Evolutionary conservation across 2,113 vertebrate species (phyloP).

Genomic region (Corydoras sp.): DNA sequence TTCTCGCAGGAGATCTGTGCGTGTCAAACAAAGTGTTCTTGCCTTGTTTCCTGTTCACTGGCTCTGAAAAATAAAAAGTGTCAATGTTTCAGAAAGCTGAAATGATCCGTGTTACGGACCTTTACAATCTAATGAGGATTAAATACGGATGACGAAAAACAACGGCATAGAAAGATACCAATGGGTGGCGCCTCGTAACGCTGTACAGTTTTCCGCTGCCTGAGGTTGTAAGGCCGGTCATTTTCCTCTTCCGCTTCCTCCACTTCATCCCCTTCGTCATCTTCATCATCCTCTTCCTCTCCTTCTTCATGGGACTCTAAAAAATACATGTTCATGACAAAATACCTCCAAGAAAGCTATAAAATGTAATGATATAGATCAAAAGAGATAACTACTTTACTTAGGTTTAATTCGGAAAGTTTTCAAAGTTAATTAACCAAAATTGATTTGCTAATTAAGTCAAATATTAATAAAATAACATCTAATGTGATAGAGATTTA

Average conservation of each 20-base stretch:
- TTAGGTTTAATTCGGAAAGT: too few species aligned
- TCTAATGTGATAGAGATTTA: too few species aligned
- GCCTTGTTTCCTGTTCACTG: conserved; percentile 93
- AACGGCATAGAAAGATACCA: conserved; percentile 60
- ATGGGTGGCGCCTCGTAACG: conserved; percentile 96
- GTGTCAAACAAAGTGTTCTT: conserved; percentile 93
- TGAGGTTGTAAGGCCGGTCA: conserved; percentile 89
- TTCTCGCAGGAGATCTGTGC: conserved; percentile 94
- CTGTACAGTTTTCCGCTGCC: conserved; percentile 96
- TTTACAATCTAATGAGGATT: too few species aligned
- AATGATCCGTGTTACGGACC: too few species aligned
- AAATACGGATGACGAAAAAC: not conserved
- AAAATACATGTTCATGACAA: not conserved
- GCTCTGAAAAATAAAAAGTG: conserved; percentile 67
- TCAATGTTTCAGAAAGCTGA: too few species aligned
- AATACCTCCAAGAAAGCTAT: too few species aligned
- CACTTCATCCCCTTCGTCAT: conserved; percentile 92
- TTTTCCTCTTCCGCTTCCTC: conserved; percentile 87
- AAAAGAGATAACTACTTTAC: too few species aligned
- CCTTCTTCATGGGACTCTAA: conserved; percentile 89
- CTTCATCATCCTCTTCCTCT: conserved; percentile 83
- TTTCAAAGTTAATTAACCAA: too few species aligned
- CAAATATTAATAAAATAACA: too few species aligned
- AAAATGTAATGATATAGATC: too few species aligned
- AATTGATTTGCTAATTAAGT: too few species aligned